These are phyloP conservation scores for Strigamia transsilvanica DNA, from an alignment of 2,888 invertebrate species.

Conservation along the genomic window DNA sequence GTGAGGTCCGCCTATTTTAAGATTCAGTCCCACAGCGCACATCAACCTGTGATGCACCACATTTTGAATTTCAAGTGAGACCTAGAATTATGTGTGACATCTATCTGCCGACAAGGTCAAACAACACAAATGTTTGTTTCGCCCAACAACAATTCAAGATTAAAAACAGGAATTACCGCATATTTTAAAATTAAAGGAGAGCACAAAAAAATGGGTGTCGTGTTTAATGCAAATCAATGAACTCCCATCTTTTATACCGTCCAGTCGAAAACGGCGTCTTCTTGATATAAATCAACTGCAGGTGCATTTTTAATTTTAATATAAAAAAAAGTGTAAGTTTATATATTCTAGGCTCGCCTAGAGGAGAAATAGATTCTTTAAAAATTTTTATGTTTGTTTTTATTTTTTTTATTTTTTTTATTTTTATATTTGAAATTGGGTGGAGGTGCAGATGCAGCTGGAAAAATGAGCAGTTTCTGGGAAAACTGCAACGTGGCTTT, in stretches of 20 bases:
- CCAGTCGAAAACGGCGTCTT: background rate
- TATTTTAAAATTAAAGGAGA: background rate
- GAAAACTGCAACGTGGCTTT: slow-evolving; percentile 51
- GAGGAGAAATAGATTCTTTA: background rate
- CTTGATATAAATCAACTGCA: background rate
- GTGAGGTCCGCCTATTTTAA: slow-evolving; percentile 49
- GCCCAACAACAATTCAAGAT: background rate
- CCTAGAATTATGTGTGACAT: background rate
- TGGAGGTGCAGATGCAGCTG: slow-evolving; percentile 45
- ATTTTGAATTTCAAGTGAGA: slow-evolving; percentile 13
- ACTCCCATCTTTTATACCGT: background rate
- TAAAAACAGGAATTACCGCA: slow-evolving; percentile 12
- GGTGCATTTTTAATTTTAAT: slow-evolving; percentile 17
- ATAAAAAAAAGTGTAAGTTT: background rate
- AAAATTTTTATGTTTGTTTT: background rate
- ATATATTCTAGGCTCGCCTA: background rate
- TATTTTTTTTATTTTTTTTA: background rate
- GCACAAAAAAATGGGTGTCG: background rate
- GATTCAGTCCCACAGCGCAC: slow-evolving; percentile 17
- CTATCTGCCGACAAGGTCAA: background rate
- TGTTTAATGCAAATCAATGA: slow-evolving; percentile 34
- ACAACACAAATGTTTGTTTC: slow-evolving; percentile 4
- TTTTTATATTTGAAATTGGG: slow-evolving; percentile 1
- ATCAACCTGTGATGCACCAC: slow-evolving; percentile 6
- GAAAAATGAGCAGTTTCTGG: slow-evolving; percentile 35